Evolutionary conservation across 2,113 vertebrate genomes (phyloP), one percentile per base, ranked within the genome.

Genomic region (Macaca mulatta): DNA sequence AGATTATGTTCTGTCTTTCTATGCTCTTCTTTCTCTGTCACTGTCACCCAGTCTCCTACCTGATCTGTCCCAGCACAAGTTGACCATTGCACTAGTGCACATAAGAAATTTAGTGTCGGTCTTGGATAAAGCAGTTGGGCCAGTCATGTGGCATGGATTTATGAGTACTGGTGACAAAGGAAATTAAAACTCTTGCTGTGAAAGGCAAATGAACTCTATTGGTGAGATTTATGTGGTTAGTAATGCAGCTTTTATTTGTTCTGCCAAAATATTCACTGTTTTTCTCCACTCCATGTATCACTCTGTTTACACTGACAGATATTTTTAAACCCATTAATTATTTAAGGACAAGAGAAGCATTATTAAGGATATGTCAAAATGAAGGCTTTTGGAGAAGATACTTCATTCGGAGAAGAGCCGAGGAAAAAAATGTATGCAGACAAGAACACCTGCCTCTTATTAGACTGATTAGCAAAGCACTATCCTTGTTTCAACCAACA

Each of bases 241-340:
- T 77, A 82, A 86, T 64, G 55, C 14, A 74, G 48, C 55, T 95
- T 95, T 86, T 70, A 57, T 35, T 38, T 77, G 59, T 78, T 85
- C 70, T 89, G 52, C 27, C 88, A 89, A 80, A 86, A 82, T 45
- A 78, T 27, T 86, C 48, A 32, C 67, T 78, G n/a, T 81, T 95
- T 95, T 78, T 30, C 23, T 77, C 23, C 30, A 69, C 14, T 79
- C 70, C 11, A 3, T 52, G 55, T 50, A 89, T 75, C 72, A 22
- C 48, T 85, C 23, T 52, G 12, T 75, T 85, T 95, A 57, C 81
- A 38, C 20, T 92, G 74, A 81, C 64, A 64, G 61, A 45, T 89
- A 95, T 82, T 93, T 93, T 92, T 55, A 89, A 97, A 72, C 74
- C 38, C 69, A 92, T 86, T 64, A 89, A 86, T 96, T 95, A 96